Conservation (phyloP, 2,113 vertebrate species). For the Catagonus wagneri region DNA sequence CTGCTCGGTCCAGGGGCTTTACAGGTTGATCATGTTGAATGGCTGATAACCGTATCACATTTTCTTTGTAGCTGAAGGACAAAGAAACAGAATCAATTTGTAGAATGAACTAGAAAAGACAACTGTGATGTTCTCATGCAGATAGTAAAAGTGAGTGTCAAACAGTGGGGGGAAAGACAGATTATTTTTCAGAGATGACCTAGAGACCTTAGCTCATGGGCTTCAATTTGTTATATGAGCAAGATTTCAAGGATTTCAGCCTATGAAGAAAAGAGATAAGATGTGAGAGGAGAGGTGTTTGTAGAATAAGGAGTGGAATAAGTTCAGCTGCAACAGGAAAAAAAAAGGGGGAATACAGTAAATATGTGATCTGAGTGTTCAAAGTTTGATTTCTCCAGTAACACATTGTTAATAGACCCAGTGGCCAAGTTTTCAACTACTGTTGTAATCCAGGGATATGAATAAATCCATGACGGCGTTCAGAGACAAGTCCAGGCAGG, state of each 20-base stretch:
- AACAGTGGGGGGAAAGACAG: too few relatives aligned
- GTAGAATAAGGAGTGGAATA: neutral
- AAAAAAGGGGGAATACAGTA: neutral
- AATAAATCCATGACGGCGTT: neutral
- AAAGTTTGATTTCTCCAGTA: neutral
- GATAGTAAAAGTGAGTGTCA: neutral
- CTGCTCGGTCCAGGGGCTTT: constrained; percentile 89
- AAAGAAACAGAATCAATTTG: neutral
- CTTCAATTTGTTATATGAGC: neutral
- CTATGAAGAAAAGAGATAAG: neutral
- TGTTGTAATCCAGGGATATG: neutral
- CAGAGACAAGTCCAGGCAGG: neutral
- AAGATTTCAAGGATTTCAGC: neutral
- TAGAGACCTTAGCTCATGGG: neutral
- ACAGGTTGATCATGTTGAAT: constrained; percentile 92
- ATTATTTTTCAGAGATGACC: neutral
- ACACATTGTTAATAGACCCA: neutral
- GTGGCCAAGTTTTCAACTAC: neutral
- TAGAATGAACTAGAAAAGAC: neutral
- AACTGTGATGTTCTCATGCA: neutral
- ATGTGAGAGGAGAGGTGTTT: neutral
- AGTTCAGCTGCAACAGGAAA: neutral
- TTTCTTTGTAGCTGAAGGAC: constrained; percentile 90
- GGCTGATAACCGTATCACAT: constrained; percentile 85
- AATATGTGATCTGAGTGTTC: neutral